These are phyloP conservation scores for Pecten maximus DNA, from an alignment of 2,888 invertebrate species.

Conservation along the genomic window DNA sequence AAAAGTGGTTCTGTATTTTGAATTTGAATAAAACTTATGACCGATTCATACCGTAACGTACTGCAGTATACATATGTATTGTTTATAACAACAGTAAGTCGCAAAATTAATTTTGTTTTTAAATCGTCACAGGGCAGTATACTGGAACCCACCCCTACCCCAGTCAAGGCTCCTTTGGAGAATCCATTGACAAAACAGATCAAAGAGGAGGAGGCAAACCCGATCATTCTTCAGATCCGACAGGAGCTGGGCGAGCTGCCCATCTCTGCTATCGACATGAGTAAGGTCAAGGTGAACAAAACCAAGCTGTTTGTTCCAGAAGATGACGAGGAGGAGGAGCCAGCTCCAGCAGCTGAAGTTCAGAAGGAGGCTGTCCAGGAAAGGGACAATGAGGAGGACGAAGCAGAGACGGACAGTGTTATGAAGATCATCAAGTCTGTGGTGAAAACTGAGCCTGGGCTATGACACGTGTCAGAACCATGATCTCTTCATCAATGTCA, in stretches of 20 bases:
- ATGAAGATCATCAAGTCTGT: not conserved
- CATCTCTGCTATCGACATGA: slow-evolving; percentile 42
- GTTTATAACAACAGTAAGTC: not conserved
- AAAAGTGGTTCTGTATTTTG: no score
- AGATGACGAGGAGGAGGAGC: slow-evolving; percentile 2
- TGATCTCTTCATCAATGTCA: not conserved
- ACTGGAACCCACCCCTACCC: slow-evolving; percentile 51
- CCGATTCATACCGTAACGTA: no score
- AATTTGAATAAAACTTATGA: no score
- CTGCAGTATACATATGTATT: no score
- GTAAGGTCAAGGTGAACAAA: not conserved
- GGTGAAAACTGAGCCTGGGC: slow-evolving; percentile 1
- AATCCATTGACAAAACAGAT: slow-evolving; percentile 60
- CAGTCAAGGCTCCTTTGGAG: slow-evolving; percentile 44
- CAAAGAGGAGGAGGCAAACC: slow-evolving; percentile 48
- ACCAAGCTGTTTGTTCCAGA: slow-evolving; percentile 10
- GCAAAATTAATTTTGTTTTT: not conserved
- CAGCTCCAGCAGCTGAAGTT: not conserved
- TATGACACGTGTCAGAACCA: not conserved
- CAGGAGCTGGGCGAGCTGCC: slow-evolving; percentile 53
- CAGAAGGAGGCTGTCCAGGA: not conserved
- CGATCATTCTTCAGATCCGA: slow-evolving; percentile 56
- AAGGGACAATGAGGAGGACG: not conserved
- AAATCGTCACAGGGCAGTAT: slow-evolving; percentile 54
- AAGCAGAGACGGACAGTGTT: not conserved